Evolutionary conservation across 1,140 invertebrate genomes (phyloP), one percentile per base, ranked within the genome.

Genomic region (Micrasema longulum): DNA sequence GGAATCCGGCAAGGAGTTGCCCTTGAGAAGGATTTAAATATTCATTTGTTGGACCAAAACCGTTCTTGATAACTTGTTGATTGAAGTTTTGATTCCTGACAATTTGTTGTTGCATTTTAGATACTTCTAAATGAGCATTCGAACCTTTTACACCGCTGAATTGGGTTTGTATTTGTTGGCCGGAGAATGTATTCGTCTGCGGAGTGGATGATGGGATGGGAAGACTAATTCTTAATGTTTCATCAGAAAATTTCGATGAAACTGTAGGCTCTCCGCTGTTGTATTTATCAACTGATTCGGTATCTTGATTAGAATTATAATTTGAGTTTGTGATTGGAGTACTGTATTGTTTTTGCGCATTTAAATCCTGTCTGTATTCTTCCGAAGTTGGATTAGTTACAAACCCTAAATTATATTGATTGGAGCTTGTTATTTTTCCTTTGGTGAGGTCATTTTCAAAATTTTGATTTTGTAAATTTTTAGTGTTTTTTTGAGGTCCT

Each of bases 401-500:
- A n/a, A 47, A 31, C 7, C 26, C 26, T 2, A 7, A 31, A 31
- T 4, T 31, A 31, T 31, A 31, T 31, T 2, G 26, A 7, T 31
- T 31, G 2, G 26, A 2, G 7, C 7, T 31, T 31, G 26, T 31
- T 4, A 31, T 31, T 31, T 31, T 31, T 4, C 26, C 26, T 7
- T 31, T 31, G 7, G 26, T 31, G 7, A 31, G 7, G 26, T 31
- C 26, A 31, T 31, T 31, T 4, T 31, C 26, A 31, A 31, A 4
- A 7, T 31, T 31, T 31, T 31, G 26, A 31, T 31, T 31, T 31
- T 47, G 16, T n/a, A n/a, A n/a, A n/a, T n/a, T n/a, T n/a, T n/a
- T n/a, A n/a, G 57, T 64, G 62, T 31, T 64, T 53, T 26, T 57
- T 31, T 31, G 31, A 2, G 53, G 55, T 23, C 3, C 20, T 11